Evolutionary conservation across 2,888 invertebrate species (phyloP), one percentile per base, ranked within the genome.

Genomic region (Serrognathus titanus): DNA sequence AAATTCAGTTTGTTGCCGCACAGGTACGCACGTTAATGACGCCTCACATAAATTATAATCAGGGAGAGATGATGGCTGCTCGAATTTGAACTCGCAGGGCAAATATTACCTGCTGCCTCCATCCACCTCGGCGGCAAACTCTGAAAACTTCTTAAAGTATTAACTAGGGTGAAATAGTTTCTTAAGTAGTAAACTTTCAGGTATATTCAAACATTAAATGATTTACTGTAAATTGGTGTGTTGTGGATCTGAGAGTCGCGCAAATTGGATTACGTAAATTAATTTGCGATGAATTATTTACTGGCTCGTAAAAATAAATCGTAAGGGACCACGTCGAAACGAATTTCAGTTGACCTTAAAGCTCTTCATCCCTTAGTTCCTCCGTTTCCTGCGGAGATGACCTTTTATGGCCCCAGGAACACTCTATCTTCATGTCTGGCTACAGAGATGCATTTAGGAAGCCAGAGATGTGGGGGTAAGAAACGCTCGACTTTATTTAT

Each of bases 31-130:
- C 61, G 66, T 67, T 70, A 70, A 70, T 67, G 70, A 69, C 62
- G 64, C 64, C 63, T 66, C 67, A 66, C 67, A 70, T 71, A 71
- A 71, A 70, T 71, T 70, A 70, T 70, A 70, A 71, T 71, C 69
- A 66, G 50, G 55, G 48, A 45, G 63, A 64, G 61, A 64, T 69
- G 69, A 69, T 66, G 71, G 64, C 65, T 66, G 64, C 65, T 66
- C 64, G 66, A 67, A 69, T 70, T 66, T 66, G 67, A 63, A 37
- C 46, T 39, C 52, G 48, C 36, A 31, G 52, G 50, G 51, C 49
- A 53, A 54, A 58, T 53, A 55, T 58, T 55, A 55, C 31, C 11
- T 31, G 31, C 24, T 3, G 24, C 37, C 20, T 41, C n/a, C 37
- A 48, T 52, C 43, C 56, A 24, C 56, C 46, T 40, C 40, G n/a